Conservation (phyloP, 2,113 vertebrate species). For the Telmatochromis bifrenatus region DNA sequence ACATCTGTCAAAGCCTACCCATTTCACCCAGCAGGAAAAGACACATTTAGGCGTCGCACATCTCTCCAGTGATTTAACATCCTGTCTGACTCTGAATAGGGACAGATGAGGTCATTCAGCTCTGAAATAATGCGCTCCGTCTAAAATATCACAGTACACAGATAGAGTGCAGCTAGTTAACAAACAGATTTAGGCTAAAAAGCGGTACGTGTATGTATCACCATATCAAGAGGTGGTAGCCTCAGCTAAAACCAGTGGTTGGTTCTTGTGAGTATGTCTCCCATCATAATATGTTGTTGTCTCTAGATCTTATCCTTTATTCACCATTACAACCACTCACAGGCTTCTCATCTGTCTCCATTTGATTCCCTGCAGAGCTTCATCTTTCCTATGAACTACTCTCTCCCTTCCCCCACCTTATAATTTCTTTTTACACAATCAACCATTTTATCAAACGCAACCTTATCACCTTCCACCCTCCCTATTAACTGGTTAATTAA, state of each 20-base stretch:
- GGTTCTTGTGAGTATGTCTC: not conserved
- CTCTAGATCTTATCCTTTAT: not conserved
- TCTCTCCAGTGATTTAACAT: constrained; percentile 27
- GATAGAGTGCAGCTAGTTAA: not conserved
- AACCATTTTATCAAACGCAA: not conserved
- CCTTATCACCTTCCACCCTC: not conserved
- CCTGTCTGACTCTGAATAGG: constrained; percentile 14
- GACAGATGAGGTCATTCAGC: constrained; percentile 37
- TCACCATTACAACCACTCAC: not conserved
- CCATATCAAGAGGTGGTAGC: not conserved
- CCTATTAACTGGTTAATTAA: not conserved
- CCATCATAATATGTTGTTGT: not conserved
- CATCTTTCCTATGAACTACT: not conserved
- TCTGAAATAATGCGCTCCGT: constrained; percentile 4
- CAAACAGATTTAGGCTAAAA: not conserved
- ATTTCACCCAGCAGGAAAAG: constrained; percentile 43
- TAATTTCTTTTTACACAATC: not conserved
- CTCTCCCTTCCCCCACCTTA: not conserved
- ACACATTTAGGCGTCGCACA: constrained; percentile 24
- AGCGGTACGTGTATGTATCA: too few species aligned
- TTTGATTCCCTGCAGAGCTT: not conserved
- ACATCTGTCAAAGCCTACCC: constrained; percentile 55
- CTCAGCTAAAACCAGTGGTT: not conserved
- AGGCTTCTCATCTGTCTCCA: not conserved
- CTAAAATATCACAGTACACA: not conserved